Conservation (phyloP, 1,140 invertebrate genomes). For the Papilio dardanus region DNA sequence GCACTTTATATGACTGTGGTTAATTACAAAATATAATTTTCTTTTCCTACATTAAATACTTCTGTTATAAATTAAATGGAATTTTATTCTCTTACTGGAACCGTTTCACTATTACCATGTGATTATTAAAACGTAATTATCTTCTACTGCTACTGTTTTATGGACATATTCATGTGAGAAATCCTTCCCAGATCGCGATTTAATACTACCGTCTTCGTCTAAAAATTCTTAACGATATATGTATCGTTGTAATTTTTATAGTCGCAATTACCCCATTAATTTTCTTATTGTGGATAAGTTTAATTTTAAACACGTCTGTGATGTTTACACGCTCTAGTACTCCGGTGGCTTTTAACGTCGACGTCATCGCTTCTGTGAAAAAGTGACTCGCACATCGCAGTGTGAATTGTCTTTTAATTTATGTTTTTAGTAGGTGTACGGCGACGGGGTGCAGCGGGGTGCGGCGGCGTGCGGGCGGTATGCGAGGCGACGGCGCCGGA, state of each 20-base stretch:
- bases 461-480: slow-evolving; percentile 28
- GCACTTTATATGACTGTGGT: slow-evolving; percentile 5
- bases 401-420: slow-evolving; percentile 76
- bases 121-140: no score
- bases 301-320: slow-evolving; percentile 71
- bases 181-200: no score
- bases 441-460: slow-evolving; percentile 40
- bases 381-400: slow-evolving; percentile 58
- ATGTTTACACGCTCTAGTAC: slow-evolving; percentile 60
- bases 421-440: slow-evolving; percentile 55
- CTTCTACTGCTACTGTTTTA: no score
- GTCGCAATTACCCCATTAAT: slow-evolving; percentile 75
- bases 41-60: neutral
- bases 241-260: slow-evolving; percentile 67
- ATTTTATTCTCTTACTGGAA: neutral
- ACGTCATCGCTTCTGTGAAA: slow-evolving; percentile 55
- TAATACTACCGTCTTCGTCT: slow-evolving; percentile 70
- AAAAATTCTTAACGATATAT: no score
- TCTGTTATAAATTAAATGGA: neutral
- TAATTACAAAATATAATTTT: slow-evolving; percentile 15
- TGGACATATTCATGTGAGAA: no score
- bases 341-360: slow-evolving; percentile 49
- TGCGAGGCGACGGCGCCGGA: slow-evolving; percentile 55
- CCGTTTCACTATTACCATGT: no score
- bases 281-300: slow-evolving; percentile 65